Evolutionary conservation across 2,113 vertebrate species (phyloP), one percentile per base, ranked within the genome.

Genomic region (Eretmochelys imbricata): DNA sequence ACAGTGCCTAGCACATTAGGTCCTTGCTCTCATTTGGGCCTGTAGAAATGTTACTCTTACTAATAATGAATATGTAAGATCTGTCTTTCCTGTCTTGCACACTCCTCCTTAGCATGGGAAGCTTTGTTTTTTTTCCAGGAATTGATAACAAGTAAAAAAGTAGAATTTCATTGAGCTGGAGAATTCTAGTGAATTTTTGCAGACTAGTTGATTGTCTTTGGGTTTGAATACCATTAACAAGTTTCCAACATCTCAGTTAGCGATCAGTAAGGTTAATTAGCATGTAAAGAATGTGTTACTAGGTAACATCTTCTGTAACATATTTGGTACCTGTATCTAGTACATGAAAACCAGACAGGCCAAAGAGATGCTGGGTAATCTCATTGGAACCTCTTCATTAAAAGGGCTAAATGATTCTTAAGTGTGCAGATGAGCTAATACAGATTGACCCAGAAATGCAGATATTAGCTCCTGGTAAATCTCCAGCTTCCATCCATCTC

Each of bases 121-220:
- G 17, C 38, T 85, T 94, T 7, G 3, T 90, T 90, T 90, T 88
- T 84, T 84, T 83, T 57, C 27, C 27, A 8, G 4, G 0, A 89
- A 12, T 57, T 91, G 48, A n/a, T n/a, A 95, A 88, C 13, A 94
- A 57, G 65, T 16, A 90, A 94, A 38, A 38, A 94, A 49, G n/a
- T 89, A 86, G 80, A 88, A 93, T 94, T 89, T 88, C 80, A 89
- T 9, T 91, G 55, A 94, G 91, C 53, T 84, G 78, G 78, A 92
- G 97, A 89, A 87, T 89, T 78, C 91, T 80, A 49, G 48, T 48
- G 14, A 54, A 54, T 54, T 54, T 89, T 89, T 62, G 42, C 8
- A 1, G 57, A 8, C 38, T 54, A 22, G 42, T 84, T 42, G 89
- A 50, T 2, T 89, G 17, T 65, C 20, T 42, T 84, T 11, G 57